Evolutionary conservation across 2,113 vertebrate genomes (phyloP).

Genomic region (Rhinopomastus cyanomelas): DNA sequence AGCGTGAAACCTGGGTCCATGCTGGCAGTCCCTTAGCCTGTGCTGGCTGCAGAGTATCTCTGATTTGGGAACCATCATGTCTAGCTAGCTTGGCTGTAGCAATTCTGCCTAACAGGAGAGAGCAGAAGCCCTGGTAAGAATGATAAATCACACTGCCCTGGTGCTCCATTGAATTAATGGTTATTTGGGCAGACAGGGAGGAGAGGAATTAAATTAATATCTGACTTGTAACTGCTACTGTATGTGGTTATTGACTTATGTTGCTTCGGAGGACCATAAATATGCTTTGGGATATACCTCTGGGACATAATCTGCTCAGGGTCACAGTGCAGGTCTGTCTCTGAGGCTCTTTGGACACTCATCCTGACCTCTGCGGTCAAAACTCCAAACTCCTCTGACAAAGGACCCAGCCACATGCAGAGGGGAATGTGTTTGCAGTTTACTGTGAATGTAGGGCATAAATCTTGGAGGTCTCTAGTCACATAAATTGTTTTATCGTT

Average conservation of each 20-base stretch:
- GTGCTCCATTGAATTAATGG: conserved; percentile 52
- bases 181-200: conserved; percentile 47
- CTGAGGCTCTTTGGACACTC: conserved; percentile 25
- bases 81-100: neutral
- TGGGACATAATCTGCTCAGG: neutral
- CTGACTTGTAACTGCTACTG: conserved; percentile 64
- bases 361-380: conserved; percentile 15
- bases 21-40: neutral
- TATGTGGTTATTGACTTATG: conserved; percentile 59
- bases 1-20: neutral
- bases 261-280: conserved; percentile 49
- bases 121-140: conserved; percentile 7
- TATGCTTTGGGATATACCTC: neutral
- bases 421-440: neutral
- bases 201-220: conserved; percentile 69
- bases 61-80: neutral
- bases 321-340: neutral
- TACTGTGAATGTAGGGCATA: neutral
- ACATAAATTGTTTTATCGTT: neutral
- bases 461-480: neutral
- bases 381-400: conserved; percentile 10
- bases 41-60: neutral
- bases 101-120: neutral
- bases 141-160: conserved; percentile 23
- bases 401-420: neutral